Evolutionary conservation across 2,797 vertebrate genomes (phyloP).

Genomic region (Euphonia xanthogaster): DNA sequence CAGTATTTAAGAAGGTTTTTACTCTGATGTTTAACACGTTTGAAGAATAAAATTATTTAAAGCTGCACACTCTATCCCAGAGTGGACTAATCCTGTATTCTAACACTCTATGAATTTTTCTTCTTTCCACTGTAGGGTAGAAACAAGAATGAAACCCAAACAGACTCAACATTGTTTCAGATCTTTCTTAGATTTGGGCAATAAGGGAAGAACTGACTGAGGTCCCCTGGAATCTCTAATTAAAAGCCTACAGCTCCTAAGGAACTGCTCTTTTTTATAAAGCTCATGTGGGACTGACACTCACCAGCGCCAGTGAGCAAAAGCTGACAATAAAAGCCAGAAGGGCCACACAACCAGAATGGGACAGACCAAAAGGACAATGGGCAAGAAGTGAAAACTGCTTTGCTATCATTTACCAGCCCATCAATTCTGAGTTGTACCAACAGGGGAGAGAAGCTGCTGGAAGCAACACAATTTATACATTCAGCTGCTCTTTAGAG

Average conservation of each 20-base stretch:
- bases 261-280: neutral
- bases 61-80: neutral
- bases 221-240: neutral
- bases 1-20: neutral
- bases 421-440: neutral
- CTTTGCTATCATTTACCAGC: neutral
- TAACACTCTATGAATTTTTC: neutral
- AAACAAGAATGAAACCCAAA: neutral
- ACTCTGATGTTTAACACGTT: neutral
- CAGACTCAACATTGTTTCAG: neutral
- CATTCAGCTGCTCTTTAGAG: constrained; percentile 4
- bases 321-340: neutral
- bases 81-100: neutral
- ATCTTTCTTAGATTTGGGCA: neutral
- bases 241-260: neutral
- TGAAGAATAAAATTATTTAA: neutral
- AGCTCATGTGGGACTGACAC: neutral
- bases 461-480: neutral
- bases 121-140: neutral
- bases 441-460: constrained; percentile 3
- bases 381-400: neutral
- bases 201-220: neutral
- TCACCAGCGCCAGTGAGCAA: neutral
- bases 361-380: neutral
- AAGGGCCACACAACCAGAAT: neutral